Evolutionary conservation across 1,140 invertebrate genomes (phyloP).

Genomic region (Eufriesea mexicana): DNA sequence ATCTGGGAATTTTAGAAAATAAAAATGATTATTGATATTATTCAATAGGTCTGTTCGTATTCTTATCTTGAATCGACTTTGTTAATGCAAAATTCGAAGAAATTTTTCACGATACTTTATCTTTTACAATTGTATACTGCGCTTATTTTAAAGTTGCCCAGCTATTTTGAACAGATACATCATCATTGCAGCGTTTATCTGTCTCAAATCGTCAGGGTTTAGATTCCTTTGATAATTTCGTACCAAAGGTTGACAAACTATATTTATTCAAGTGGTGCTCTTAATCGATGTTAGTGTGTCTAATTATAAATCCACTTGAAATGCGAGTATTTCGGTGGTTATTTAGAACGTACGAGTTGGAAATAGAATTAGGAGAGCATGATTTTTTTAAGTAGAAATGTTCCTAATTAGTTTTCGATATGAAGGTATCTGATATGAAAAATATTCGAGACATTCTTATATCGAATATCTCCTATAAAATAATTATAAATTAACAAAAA

Average conservation of each 20-base stretch:
- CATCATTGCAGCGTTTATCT: constrained; percentile 14
- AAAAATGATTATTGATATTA: too few species aligned
- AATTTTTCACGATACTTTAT: neutral
- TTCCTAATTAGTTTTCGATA: too few species aligned
- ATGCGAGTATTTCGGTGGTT: neutral
- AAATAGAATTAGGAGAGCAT: neutral
- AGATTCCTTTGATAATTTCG: constrained; percentile 31
- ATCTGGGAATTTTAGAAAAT: too few species aligned
- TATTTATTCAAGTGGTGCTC: constrained; percentile 51
- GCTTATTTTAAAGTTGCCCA: neutral
- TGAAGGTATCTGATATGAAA: neutral
- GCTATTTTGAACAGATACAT: neutral
- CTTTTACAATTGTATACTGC: neutral
- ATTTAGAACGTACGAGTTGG: neutral
- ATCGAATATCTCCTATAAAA: too few species aligned
- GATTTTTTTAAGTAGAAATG: neutral
- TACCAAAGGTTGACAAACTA: constrained; percentile 24
- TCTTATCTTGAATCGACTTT: too few species aligned
- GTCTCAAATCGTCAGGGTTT: neutral
- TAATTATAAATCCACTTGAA: constrained; percentile 43
- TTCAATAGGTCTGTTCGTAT: neutral
- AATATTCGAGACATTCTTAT: too few species aligned
- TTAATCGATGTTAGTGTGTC: neutral
- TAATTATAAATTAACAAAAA: too few species aligned
- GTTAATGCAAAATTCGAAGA: neutral